A percentile compares a stretch with the other conserved stretches of the same genome.
Conservation (phyloP, 2,888 invertebrate genomes). For the Andrena dorsata region DNA sequence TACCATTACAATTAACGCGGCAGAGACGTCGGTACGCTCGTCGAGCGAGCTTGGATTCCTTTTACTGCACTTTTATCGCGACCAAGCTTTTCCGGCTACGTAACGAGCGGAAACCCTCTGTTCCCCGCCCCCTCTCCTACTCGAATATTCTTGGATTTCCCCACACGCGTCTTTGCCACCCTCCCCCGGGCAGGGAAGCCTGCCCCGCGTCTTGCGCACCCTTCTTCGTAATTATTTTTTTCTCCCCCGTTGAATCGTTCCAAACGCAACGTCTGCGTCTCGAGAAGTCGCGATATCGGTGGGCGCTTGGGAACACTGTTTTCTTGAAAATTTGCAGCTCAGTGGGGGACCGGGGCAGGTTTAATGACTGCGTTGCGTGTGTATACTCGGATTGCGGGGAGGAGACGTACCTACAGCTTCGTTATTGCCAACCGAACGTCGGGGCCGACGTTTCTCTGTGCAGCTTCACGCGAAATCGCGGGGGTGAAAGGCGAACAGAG, state of each 20-base stretch:
- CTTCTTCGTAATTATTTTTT: neutral
- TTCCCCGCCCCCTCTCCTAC: neutral
- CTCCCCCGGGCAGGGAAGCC: neutral
- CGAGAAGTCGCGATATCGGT: no score
- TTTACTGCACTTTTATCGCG: slow-evolving; percentile 74
- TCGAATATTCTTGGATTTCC: slow-evolving; percentile 53
- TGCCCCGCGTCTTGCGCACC: neutral
- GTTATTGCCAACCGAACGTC: neutral
- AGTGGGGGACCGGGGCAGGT: no score
- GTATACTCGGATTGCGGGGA: no score
- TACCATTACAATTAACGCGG: slow-evolving; percentile 82
- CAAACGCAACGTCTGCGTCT: no score
- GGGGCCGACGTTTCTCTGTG: neutral
- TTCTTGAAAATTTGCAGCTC: no score
- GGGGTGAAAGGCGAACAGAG: neutral
- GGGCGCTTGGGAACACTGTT: no score
- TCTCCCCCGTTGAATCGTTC: no score
- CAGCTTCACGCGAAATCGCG: neutral
- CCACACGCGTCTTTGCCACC: slow-evolving; percentile 29
- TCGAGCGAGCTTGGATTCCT: slow-evolving; percentile 69
- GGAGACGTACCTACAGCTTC: no score
- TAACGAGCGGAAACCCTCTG: slow-evolving; percentile 58
- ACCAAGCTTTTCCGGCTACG: slow-evolving; percentile 66
- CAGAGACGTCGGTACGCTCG: slow-evolving; percentile 68
- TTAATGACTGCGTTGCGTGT: no score